Evolutionary conservation across 2,797 vertebrate species (phyloP).

Genomic region (Limosa lapponica): DNA sequence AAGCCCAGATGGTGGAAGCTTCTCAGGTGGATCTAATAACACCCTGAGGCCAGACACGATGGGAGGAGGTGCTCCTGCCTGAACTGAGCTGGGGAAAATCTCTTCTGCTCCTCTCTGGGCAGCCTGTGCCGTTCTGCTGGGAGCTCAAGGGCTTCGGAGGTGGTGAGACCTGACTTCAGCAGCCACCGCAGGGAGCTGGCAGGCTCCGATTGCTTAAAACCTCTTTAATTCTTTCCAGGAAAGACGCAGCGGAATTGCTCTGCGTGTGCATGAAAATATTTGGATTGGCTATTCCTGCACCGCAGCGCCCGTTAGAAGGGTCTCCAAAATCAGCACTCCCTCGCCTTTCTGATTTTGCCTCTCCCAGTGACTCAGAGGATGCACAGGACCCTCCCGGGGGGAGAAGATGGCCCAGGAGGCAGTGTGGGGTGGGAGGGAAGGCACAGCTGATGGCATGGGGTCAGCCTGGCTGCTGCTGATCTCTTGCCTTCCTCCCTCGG

Average conservation of each 20-base stretch:
- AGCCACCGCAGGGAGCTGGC: not conserved
- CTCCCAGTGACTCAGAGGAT: not conserved
- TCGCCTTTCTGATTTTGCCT: not conserved
- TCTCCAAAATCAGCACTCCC: constrained; percentile 49
- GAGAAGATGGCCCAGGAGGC: not conserved
- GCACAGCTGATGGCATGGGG: not conserved
- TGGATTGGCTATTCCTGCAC: not conserved
- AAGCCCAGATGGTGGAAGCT: not conserved
- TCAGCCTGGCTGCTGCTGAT: not conserved
- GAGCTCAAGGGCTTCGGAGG: not conserved
- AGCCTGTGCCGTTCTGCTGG: not conserved
- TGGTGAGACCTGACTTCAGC: not conserved
- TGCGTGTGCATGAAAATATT: not conserved
- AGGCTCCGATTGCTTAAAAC: not conserved
- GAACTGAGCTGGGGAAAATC: not conserved
- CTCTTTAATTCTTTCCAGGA: constrained; percentile 27
- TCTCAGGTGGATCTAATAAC: not conserved
- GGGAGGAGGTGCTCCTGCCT: not conserved
- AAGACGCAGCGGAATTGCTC: not conserved
- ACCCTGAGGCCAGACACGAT: not conserved
- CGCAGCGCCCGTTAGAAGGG: not conserved
- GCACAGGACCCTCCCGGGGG: not conserved
- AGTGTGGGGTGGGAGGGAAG: not conserved
- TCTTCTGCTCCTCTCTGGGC: not conserved
- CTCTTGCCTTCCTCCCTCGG: accelerated